Evolutionary conservation across 2,888 invertebrate species (phyloP).

Genomic region (Carcina quercana): DNA sequence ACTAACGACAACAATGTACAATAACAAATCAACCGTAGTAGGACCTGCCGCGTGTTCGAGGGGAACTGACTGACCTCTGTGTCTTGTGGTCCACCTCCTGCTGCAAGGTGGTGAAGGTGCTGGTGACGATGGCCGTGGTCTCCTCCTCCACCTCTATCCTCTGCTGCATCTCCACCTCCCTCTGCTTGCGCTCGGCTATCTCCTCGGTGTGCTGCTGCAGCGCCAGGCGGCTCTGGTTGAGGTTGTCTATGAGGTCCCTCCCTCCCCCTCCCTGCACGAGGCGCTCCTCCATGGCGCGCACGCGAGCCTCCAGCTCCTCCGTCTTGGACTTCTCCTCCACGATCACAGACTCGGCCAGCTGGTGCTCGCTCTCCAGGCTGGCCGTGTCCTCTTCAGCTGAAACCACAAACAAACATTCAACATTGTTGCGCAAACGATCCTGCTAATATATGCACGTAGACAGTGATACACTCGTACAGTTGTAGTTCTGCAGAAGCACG

Average conservation of each 20-base stretch:
- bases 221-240: slow-evolving; percentile 93
- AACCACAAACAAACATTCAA: too few species aligned
- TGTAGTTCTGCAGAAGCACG: too few species aligned
- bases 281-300: slow-evolving; percentile 92
- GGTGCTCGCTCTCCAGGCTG: slow-evolving; percentile 64
- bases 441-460: too few species aligned
- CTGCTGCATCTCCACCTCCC: slow-evolving; percentile 94
- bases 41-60: too few species aligned
- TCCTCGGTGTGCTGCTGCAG: slow-evolving; percentile 87
- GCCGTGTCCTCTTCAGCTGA: slow-evolving; percentile 54
- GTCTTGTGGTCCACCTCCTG: slow-evolving; percentile 98
- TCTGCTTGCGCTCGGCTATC: slow-evolving; percentile 92
- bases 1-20: too few species aligned
- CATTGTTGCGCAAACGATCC: too few species aligned
- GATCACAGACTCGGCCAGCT: slow-evolving; percentile 63
- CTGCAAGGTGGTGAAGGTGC: slow-evolving; percentile 92
- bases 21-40: too few species aligned
- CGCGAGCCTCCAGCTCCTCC: slow-evolving; percentile 84
- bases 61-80: slow-evolving; percentile 74
- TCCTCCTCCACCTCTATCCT: slow-evolving; percentile 95
- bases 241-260: slow-evolving; percentile 88
- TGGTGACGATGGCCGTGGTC: slow-evolving; percentile 90
- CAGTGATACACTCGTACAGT: too few species aligned
- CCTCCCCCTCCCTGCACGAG: slow-evolving; percentile 88
- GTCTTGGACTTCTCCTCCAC: slow-evolving; percentile 82